A percentile compares a stretch with the other conserved stretches of the same genome.
Conservation (phyloP, 2,797 vertebrate genomes). For the Sebastes kiyomatsui region DNA sequence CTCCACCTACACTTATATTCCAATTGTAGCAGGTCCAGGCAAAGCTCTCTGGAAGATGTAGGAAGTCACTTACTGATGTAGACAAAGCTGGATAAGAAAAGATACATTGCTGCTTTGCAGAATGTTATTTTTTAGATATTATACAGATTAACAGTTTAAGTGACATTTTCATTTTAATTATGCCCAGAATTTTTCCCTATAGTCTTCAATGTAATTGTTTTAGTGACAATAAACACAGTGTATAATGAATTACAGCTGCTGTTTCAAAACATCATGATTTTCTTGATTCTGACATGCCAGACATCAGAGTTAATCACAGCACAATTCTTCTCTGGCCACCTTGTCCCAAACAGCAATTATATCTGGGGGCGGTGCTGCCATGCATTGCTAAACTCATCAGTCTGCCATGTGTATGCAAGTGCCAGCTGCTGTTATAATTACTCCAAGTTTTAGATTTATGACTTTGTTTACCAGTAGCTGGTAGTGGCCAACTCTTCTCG, state of each 20-base stretch:
- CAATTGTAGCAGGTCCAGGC: background rate
- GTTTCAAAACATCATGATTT: background rate
- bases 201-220: background rate
- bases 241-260: background rate
- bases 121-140: background rate
- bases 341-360: slow-evolving; percentile 5
- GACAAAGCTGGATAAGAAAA: background rate
- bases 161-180: background rate
- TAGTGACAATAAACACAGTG: background rate
- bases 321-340: background rate
- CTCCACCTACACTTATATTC: slow-evolving; percentile 14
- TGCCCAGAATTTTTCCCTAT: background rate
- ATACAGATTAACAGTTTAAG: background rate
- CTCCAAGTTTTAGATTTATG: slow-evolving; percentile 26
- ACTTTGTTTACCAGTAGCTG: slow-evolving; percentile 12
- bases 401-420: slow-evolving; percentile 25
- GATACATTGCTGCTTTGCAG: background rate
- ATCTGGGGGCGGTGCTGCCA: slow-evolving; percentile 22
- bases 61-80: background rate
- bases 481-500: background rate
- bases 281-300: background rate
- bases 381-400: slow-evolving; percentile 42
- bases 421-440: slow-evolving; percentile 53
- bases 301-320: slow-evolving; percentile 17
- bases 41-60: background rate